Conservation (phyloP, 2,888 invertebrate genomes). For the Hirtodrosophila duncani region DNA sequence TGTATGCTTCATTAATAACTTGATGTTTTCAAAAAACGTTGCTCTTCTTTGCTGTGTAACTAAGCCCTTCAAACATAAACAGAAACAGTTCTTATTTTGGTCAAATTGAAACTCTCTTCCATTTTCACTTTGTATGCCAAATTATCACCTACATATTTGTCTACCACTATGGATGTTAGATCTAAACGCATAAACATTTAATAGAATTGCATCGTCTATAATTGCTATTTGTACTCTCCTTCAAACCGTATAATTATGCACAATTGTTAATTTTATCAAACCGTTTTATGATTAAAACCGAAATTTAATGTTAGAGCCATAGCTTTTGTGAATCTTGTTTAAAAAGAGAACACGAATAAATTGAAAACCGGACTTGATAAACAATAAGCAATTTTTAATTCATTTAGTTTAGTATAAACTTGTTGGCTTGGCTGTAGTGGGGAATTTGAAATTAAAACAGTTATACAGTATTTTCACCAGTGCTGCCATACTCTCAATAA, state of each 20-base stretch:
- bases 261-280: neutral
- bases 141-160: constrained; percentile 10
- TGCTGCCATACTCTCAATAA: no score
- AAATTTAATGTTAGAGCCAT: constrained; percentile 60
- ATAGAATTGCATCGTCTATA: constrained; percentile 18
- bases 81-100: constrained; percentile 21
- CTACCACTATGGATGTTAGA: constrained; percentile 34
- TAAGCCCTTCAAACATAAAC: constrained; percentile 15
- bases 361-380: constrained; percentile 43
- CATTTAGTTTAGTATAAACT: no score
- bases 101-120: constrained; percentile 15
- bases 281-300: constrained; percentile 46
- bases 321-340: constrained; percentile 61
- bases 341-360: constrained; percentile 38
- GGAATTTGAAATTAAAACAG: no score
- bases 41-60: no score
- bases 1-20: constrained; percentile 40
- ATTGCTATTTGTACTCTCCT: constrained; percentile 20
- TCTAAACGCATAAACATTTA: constrained; percentile 28
- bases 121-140: constrained; percentile 60
- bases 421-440: no score
- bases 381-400: neutral
- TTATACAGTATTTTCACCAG: no score
- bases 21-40: constrained; percentile 51
- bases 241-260: constrained; percentile 3